Evolutionary conservation across 2,888 invertebrate genomes (phyloP).

Genomic region (Caenorhabditis sp.): DNA sequence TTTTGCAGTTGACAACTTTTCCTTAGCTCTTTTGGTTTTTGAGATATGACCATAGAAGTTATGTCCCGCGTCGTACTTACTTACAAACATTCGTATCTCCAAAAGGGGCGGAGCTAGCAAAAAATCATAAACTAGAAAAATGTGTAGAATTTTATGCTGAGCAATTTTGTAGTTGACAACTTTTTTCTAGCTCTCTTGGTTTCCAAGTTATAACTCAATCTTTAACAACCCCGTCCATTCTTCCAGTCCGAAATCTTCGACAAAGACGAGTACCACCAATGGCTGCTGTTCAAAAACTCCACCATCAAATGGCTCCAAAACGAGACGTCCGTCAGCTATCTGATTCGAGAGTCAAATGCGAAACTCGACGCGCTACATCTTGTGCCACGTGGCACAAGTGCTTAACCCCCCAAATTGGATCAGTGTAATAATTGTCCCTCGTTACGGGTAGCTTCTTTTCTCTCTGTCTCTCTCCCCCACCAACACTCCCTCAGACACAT

Average conservation of each 20-base stretch:
- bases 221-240: too few species aligned
- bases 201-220: too few species aligned
- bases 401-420: conserved; percentile 15
- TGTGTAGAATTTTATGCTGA: too few species aligned
- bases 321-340: conserved; percentile 65
- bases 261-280: conserved; percentile 61
- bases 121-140: too few species aligned
- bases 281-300: conserved; percentile 59
- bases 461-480: neutral
- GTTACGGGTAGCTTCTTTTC: neutral
- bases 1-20: too few species aligned
- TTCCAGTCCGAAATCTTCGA: conserved; percentile 63
- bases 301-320: conserved; percentile 58
- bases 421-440: neutral
- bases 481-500: conserved; percentile 6
- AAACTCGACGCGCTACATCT: conserved; percentile 68
- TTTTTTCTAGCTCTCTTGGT: too few species aligned
- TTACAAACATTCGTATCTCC: too few species aligned
- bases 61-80: too few species aligned
- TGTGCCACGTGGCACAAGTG: conserved; percentile 64
- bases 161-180: too few species aligned
- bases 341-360: conserved; percentile 66
- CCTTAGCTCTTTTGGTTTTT: too few species aligned
- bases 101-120: too few species aligned
- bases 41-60: too few species aligned